Base-by-base conservation (phyloP, 2,797 vertebrate genomes). In the Enteromius unitaeniatus region DNA sequence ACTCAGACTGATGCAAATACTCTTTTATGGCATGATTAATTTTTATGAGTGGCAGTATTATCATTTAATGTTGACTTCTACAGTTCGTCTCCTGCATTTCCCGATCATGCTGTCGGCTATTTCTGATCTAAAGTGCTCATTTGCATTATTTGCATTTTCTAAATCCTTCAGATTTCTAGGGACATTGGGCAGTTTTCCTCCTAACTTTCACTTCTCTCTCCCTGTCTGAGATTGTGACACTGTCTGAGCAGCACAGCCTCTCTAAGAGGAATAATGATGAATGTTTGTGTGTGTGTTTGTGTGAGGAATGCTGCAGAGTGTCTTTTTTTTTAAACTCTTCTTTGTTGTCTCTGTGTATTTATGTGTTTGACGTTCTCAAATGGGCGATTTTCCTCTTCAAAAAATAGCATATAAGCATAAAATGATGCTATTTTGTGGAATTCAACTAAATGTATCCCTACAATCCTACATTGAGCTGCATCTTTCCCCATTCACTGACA, bases 231-330 rank as follows among this genome's bases (percentile, higher is more conserved):
- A 64, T 28, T 65, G 73, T 40, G 51, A 58, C 21, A 42, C 40
- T 49, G 51, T 76, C n/a, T 76, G 51, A 37, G 70, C 70, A 3
- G 14, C 78, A 34, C 60, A 55, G 78, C 47, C 26, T 75, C 47
- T 40, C 42, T 74, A 60, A 42, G 53, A 37, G 40, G 60, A 85
- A 81, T 81, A 77, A 81, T 85, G 64, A 81, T 85, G 37, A 73
- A 42, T 64, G 45, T 49, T 42, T 64, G 10, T 51, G 45, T 49
- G 65, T 64, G 11, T 51, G n/a, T n/a, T n/a, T n/a, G n/a, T n/a
- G 42, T 67, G 69, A 55, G 60, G 28, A 67, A 55, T 65, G 26
- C 69, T 58, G 60, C 40, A 69, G 78, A n/a, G 49, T 47, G 7
- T 26, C 19, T 62, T 6, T 64, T 26, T 69, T 13, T 70, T 68